Evolutionary conservation across 2,797 vertebrate genomes (phyloP), one percentile per base, ranked within the genome.

Genomic region (Pogonophryne albipinna): DNA sequence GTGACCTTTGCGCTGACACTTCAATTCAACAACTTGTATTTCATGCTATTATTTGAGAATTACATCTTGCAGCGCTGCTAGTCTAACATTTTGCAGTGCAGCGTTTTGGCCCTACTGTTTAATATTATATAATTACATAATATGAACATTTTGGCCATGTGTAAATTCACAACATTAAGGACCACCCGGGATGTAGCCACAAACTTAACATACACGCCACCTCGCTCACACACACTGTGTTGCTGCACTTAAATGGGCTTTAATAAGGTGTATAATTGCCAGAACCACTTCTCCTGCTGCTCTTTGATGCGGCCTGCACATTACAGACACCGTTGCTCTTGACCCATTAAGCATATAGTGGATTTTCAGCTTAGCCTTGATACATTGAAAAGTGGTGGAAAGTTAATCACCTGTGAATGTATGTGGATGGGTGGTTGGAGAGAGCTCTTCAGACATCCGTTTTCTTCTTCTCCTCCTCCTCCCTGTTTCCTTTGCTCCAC

Each of bases 211-310:
- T 38, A 38, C 34, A 38, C 34, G 60, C n/a, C 15, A 49, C 38
- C 60, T 49, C 20, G 14, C 65, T 70, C 45, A 49, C 42, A 78
- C 46, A 53, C 31, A 78, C 63, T 44, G 20, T 51, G 61, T 74
- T 65, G 58, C 71, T 50, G 72, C 57, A n/a, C 65, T 56, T 58
- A 84, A 78, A 84, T 84, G 42, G 82, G 38, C 44, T 85, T 85
- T 85, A 81, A 87, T 90, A 90, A 85, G 71, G 74, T 85, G 81
- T 71, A 34, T 85, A 83, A 89, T 84, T 89, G 56, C 50, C 46
- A 1, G 27, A 68, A 79, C 71, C 71, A 44, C 64, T 67, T 71
- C 63, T 79, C 79, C 81, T 79, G 60, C 80, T 75, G 52, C 83
- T 84, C 67, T 79, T 64, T 78, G 69, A 81, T 76, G 78, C 76